A percentile compares a stretch with the other conserved stretches of the same genome.
Conservation (phyloP, 2,113 vertebrate species). For the Heteronetta atricapilla region DNA sequence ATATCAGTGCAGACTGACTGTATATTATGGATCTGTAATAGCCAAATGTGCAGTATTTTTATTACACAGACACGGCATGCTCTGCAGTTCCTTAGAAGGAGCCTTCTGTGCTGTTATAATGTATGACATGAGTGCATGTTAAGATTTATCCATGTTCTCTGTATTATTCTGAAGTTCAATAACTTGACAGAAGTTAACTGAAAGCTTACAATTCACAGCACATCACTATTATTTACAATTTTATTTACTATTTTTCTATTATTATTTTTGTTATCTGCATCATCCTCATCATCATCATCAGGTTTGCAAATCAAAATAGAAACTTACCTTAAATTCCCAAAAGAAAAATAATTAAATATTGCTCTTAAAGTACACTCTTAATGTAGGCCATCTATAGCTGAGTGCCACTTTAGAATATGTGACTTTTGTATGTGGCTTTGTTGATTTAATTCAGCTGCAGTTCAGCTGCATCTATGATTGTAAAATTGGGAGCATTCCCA, state of each 20-base stretch:
- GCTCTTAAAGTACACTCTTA: neutral
- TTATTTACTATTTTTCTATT: neutral
- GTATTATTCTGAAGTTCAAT: neutral
- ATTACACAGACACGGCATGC: constrained; percentile 51
- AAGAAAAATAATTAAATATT: neutral
- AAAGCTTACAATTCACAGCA: constrained; percentile 44
- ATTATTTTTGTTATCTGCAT: neutral
- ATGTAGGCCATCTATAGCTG: neutral
- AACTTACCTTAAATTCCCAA: neutral
- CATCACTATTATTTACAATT: neutral
- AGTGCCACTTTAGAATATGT: neutral
- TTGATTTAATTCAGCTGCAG: neutral
- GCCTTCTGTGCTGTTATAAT: constrained; percentile 52
- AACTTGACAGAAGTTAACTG: constrained; percentile 28
- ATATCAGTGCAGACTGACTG: constrained; percentile 17
- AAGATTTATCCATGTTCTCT: constrained; percentile 36
- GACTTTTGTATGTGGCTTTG: neutral
- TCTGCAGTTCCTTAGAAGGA: constrained; percentile 44
- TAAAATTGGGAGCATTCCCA: neutral
- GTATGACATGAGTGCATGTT: constrained; percentile 62
- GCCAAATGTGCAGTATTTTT: constrained; percentile 44
- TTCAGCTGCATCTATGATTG: neutral
- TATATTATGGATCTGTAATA: constrained; percentile 10
- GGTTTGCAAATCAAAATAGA: neutral
- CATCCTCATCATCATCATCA: neutral